Base-by-base conservation (phyloP, 2,888 invertebrate genomes). In the Idaea straminata region DNA sequence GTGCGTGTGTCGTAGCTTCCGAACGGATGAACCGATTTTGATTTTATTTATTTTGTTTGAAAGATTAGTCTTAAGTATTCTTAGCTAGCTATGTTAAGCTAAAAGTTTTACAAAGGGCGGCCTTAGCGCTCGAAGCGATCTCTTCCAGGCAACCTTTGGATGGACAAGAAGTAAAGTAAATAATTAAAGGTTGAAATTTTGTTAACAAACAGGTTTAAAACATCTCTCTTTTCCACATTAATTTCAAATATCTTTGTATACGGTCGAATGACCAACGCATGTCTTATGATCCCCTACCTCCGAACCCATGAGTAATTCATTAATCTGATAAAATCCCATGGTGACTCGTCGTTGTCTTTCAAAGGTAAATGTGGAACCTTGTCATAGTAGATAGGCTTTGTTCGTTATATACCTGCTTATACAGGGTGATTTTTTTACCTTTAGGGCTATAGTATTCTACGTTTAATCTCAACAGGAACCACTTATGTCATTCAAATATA, bases 401-500 rank as follows among this genome's bases (percentile, higher is more conserved):
- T 47, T 47, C 7, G 47, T 47, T 47, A 13, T 47, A 47, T 47
- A 47, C 47, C 47, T 47, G 13, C 47, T 47, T 47, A 47, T 47
- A n/a, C n/a, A n/a, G n/a, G n/a, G n/a, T n/a, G n/a, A n/a, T n/a
- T n/a, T n/a, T n/a, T n/a, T n/a, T n/a, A n/a, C n/a, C n/a, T n/a
- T n/a, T n/a, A n/a, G n/a, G n/a, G n/a, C 81, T 87, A n/a, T 86
- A 84, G 83, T 72, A 83, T 82, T 73, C 72, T 78, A 70, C 68
- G n/a, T n/a, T n/a, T 71, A 73, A 77, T 71, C 74, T 72, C 68
- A 62, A 60, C 62, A 62, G 62, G 34, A 57, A 35, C 4, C 58
- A 62, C 34, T 61, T 59, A 59, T 62, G 62, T 58, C 63, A 68
- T 38, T 62, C 67, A 25, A 74, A 66, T 71, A 66, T 72, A 63